Evolutionary conservation across 1,140 invertebrate genomes (phyloP).

Genomic region (Ceratosolen fusciceps): DNA sequence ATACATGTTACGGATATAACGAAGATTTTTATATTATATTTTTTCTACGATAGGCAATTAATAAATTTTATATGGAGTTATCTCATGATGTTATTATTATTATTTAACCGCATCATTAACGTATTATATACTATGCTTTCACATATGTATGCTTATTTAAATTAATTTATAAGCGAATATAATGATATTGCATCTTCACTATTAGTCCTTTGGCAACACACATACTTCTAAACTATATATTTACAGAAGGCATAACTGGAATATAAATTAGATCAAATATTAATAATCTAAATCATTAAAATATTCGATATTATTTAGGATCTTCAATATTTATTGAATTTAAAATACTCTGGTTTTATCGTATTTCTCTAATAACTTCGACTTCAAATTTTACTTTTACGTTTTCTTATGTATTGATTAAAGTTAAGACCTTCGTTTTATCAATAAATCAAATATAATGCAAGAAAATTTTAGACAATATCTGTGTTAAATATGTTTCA

Average conservation of each 20-base stretch:
- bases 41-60: constrained; percentile 57
- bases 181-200: constrained; percentile 53
- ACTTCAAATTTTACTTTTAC: constrained; percentile 37
- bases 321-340: too few relatives aligned
- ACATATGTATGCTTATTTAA: constrained; percentile 51
- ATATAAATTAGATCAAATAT: constrained; percentile 47
- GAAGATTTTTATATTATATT: constrained; percentile 56
- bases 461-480: too few relatives aligned
- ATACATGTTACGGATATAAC: too few relatives aligned
- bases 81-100: constrained; percentile 60
- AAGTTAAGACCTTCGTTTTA: too few relatives aligned
- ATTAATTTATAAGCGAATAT: constrained; percentile 53
- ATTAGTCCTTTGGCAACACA: constrained; percentile 64
- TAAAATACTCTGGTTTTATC: too few relatives aligned
- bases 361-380: not conserved
- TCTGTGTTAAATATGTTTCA: too few relatives aligned
- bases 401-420: constrained; percentile 43
- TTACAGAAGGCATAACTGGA: constrained; percentile 61
- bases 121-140: constrained; percentile 48
- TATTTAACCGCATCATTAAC: constrained; percentile 56
- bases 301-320: too few relatives aligned
- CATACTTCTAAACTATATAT: constrained; percentile 49
- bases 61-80: constrained; percentile 62
- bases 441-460: too few relatives aligned
- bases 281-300: constrained; percentile 30